phyloP scores from a whole-genome alignment of 2,888 invertebrate species.

The Fragum sueziense region DNA sequence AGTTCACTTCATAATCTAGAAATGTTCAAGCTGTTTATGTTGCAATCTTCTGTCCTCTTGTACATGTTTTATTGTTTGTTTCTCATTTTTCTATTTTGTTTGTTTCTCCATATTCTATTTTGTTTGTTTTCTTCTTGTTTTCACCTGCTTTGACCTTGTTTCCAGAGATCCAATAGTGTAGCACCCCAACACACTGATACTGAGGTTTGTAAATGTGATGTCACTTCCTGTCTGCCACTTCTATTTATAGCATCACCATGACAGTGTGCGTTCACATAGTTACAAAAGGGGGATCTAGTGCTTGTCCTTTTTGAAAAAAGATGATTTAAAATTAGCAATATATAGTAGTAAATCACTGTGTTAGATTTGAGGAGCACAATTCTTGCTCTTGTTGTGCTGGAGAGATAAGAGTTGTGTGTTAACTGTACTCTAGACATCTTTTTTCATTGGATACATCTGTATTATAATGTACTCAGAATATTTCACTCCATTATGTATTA shows the following conservation, averaged over 20 bases:
- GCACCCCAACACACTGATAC: constrained; percentile 63
- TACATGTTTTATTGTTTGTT: not conserved
- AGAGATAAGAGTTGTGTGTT: no score
- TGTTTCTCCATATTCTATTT: not conserved
- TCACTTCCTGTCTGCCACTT: constrained; percentile 34
- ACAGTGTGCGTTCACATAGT: constrained; percentile 1
- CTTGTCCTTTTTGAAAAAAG: no score
- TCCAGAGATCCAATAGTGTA: constrained; percentile 71
- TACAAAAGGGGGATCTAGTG: not conserved
- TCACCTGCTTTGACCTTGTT: constrained; percentile 37
- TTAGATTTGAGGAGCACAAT: no score
- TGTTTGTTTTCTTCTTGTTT: not conserved
- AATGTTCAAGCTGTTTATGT: no score
- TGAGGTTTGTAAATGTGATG: constrained; percentile 66
- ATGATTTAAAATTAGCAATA: no score
- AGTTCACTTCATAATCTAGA: no score
- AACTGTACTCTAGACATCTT: no score
- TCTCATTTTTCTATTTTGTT: not conserved
- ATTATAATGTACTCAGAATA: no score
- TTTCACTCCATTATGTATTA: no score
- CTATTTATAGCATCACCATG: constrained; percentile 21
- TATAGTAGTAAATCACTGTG: no score
- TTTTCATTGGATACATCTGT: no score
- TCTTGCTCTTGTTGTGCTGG: no score
- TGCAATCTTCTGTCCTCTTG: not conserved